Percentiles rank a stretch among this genome's conserved stretches.
phyloP scores from a whole-genome alignment of 2,888 invertebrate genomes.

The Nephrocerus scutellatus region DNA sequence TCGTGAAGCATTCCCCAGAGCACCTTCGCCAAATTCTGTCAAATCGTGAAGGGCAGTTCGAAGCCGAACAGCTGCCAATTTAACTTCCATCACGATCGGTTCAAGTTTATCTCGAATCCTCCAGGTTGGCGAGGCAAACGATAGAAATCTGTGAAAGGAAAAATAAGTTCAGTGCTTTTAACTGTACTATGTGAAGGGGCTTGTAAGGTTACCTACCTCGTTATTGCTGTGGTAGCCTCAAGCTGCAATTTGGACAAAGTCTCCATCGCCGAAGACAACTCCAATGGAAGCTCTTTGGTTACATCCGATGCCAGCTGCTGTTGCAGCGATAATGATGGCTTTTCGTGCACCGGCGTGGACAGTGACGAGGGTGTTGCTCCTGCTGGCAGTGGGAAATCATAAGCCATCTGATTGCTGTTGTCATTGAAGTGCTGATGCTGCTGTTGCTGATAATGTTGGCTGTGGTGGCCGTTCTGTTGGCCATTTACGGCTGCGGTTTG shows the following conservation, averaged over 20 bases:
- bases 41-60: slow-evolving; percentile 78
- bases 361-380: slow-evolving; percentile 23
- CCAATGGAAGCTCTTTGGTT: slow-evolving; percentile 62
- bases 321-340: slow-evolving; percentile 25
- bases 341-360: slow-evolving; percentile 29
- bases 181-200: slow-evolving; percentile 1
- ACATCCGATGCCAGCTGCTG: slow-evolving; percentile 21
- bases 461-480: slow-evolving; percentile 15
- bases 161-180: not conserved
- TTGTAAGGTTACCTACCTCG: slow-evolving; percentile 46
- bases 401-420: slow-evolving; percentile 45
- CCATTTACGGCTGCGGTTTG: slow-evolving; percentile 12
- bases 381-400: slow-evolving; percentile 55
- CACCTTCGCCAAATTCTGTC: slow-evolving; percentile 81
- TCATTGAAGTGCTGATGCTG: slow-evolving; percentile 21
- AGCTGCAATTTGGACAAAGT: slow-evolving; percentile 65
- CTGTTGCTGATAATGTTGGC: slow-evolving; percentile 18
- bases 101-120: slow-evolving; percentile 71
- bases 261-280: slow-evolving; percentile 69
- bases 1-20: slow-evolving; percentile 76
- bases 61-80: slow-evolving; percentile 69
- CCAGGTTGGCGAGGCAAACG: slow-evolving; percentile 77
- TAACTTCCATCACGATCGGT: slow-evolving; percentile 72
- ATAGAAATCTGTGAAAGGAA: slow-evolving; percentile 50
- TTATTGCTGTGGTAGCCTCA: slow-evolving; percentile 76